These are phyloP conservation scores for Theodoxus fluviatilis DNA, from an alignment of 2,888 invertebrate species.

Conservation along the genomic window DNA sequence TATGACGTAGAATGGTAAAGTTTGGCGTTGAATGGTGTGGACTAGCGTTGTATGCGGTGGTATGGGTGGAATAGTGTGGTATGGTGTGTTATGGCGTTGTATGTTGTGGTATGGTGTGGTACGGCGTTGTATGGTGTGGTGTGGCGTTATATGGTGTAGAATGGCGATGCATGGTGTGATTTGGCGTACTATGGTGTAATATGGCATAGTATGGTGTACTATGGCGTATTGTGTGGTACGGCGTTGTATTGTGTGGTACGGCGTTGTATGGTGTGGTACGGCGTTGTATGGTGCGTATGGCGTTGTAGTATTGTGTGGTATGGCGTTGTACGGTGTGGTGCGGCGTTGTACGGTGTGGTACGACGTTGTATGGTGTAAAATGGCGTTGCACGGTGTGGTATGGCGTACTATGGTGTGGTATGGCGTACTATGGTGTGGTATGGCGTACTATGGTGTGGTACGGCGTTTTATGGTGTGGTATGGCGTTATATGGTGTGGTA, in stretches of 20 bases:
- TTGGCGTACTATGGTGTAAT: background rate
- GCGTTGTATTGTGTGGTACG: background rate
- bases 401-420: background rate
- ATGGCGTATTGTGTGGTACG: background rate
- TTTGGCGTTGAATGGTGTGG: background rate
- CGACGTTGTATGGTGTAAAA: background rate
- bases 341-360: background rate
- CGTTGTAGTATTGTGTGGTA: background rate
- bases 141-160: background rate
- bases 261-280: background rate
- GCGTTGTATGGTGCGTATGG: background rate
- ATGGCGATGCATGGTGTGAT: background rate
- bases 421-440: background rate
- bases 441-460: background rate
- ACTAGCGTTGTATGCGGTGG: no score
- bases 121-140: background rate
- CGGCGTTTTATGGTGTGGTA: background rate
- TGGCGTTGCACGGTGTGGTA: background rate
- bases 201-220: background rate
- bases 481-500: background rate
- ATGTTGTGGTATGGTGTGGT: background rate
- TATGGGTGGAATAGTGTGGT: no score
- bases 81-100: background rate
- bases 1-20: conserved; percentile 17
- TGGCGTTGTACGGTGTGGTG: background rate